phyloP scores from a whole-genome alignment of 2,888 invertebrate species.

The Sinhomidia bicolor region DNA sequence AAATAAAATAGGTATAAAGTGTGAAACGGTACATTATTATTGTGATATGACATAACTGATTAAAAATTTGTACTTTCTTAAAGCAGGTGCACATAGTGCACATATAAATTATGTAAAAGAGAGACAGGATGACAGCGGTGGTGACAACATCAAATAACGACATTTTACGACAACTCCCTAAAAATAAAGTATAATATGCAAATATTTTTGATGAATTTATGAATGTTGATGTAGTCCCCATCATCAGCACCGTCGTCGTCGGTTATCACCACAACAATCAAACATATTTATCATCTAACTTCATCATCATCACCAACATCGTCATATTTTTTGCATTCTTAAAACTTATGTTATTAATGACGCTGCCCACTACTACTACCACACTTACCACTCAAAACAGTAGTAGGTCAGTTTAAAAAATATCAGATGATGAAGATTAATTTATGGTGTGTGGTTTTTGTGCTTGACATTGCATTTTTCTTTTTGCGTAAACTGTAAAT shows the following conservation, averaged over 20 bases:
- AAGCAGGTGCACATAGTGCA: neutral
- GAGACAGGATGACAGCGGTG: neutral
- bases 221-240: slow-evolving; percentile 17
- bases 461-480: neutral
- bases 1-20: neutral
- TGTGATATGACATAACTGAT: neutral
- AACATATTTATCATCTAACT: neutral
- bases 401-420: slow-evolving; percentile 27
- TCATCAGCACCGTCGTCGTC: neutral
- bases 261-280: neutral
- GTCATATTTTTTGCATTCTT: no score
- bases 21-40: no score
- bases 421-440: neutral
- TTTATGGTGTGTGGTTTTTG: neutral
- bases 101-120: neutral
- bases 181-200: neutral
- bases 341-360: neutral
- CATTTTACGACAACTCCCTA: slow-evolving; percentile 37
- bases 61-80: neutral
- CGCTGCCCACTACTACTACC: neutral
- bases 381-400: neutral
- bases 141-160: neutral
- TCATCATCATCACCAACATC: neutral
- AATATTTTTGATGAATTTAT: slow-evolving; percentile 12
- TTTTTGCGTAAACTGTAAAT: neutral